A percentile compares a stretch with the other conserved stretches of the same genome.
Conservation (phyloP, 2,888 invertebrate species). For the Carcina quercana region DNA sequence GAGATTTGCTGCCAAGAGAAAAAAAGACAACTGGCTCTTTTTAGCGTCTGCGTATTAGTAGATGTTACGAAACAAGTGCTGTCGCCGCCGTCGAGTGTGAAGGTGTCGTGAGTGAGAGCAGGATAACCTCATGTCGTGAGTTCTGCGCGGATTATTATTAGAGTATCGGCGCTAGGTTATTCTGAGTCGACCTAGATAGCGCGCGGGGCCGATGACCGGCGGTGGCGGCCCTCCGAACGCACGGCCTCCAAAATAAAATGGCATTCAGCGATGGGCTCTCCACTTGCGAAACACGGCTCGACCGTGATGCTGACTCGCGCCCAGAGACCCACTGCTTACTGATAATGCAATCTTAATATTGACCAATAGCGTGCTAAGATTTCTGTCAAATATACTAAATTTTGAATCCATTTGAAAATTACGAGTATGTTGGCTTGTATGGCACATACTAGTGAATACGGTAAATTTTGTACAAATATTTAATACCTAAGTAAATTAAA, state of each 20-base stretch:
- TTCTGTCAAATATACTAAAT: too few relatives aligned
- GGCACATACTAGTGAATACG: too few relatives aligned
- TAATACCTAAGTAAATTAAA: too few relatives aligned
- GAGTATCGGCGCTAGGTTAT: constrained; percentile 74
- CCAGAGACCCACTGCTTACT: constrained; percentile 41
- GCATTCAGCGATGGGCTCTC: constrained; percentile 72
- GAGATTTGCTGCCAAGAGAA: constrained; percentile 34
- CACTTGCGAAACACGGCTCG: constrained; percentile 67
- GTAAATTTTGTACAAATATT: too few relatives aligned
- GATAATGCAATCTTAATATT: too few relatives aligned
- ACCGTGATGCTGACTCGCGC: constrained; percentile 46
- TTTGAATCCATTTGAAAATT: too few relatives aligned
- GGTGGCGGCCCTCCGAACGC: constrained; percentile 67
- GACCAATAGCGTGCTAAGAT: too few relatives aligned
- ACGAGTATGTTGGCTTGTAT: too few relatives aligned
- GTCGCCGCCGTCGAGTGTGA: constrained; percentile 40
- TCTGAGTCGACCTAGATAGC: constrained; percentile 72
- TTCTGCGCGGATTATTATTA: constrained; percentile 65
- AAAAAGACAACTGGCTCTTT: constrained; percentile 53
- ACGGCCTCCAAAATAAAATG: constrained; percentile 73
- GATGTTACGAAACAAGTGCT: constrained; percentile 50
- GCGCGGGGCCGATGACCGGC: constrained; percentile 71
- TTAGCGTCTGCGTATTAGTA: constrained; percentile 36
- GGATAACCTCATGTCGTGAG: constrained; percentile 58
- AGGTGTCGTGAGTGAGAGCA: constrained; percentile 50